Evolutionary conservation across 2,113 vertebrate genomes (phyloP), one percentile per base, ranked within the genome.

Genomic region (Eretmochelys imbricata): DNA sequence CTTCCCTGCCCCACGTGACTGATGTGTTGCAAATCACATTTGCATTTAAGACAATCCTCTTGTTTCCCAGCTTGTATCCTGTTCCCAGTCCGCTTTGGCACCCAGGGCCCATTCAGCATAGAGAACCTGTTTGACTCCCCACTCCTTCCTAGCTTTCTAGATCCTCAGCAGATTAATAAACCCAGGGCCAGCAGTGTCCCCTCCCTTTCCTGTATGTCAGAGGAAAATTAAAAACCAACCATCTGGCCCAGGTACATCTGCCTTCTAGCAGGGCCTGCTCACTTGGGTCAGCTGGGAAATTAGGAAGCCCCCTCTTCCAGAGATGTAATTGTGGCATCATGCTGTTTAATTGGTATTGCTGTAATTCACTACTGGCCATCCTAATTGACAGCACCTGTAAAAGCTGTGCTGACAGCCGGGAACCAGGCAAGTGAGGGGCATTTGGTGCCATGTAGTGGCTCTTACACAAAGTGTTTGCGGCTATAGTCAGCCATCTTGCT

Each of bases 371-470:
- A 12, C 48, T 22, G 54, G 55, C 80, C 55, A 79, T 69, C 42
- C 90, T 92, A 88, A 92, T 83, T 88, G 90, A 84, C 78, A 54
- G 69, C 81, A 79, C 54, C 85, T 53, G 25, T 92, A 92, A 92
- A 88, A 88, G 87, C 80, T 79, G 27, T 62, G 80, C 69, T 87
- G 90, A 83, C 54, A 35, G 90, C 62, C 62, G 8, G 35, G 14
- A 35, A 17, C 16, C 48, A 82, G 69, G 48, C 20, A n/a, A 42
- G 48, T 35, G 42, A 35, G 27, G 49, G 46, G 59, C 31, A 46
- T 54, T 35, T 19, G 72, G 29, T 46, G n/a, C 11, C 12, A 29
- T 31, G 42, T n/a, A 1, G 22, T 13, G 24, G 25, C 59, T 38
- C 22, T 14, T 10, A 5, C 19, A 10, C 19, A 65, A 31, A 62